Evolutionary conservation across 2,797 vertebrate species (phyloP), one percentile per base, ranked within the genome.

Genomic region (Melopsittacus undulatus): DNA sequence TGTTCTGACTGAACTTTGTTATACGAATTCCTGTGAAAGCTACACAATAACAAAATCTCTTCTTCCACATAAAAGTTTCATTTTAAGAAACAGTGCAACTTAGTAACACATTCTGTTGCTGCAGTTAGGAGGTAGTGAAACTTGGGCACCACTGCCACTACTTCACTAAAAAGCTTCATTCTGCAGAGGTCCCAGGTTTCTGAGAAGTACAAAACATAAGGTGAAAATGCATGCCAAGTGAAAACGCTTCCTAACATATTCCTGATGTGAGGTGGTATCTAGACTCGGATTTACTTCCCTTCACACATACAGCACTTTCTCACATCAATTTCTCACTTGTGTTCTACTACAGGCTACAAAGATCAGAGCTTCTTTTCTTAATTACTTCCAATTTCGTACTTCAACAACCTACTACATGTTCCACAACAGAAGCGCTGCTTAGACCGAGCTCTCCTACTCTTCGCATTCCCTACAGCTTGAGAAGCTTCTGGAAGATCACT

Each of bases 251-350:
- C 86, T 22, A 89, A 83, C 81, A 84, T 92, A 77, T 82, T 94
- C 94, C 87, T 92, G 94, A 96, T 95, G 95, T 92, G 91, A 94
- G 83, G 9, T 91, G 79, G 68, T 95, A 90, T 88, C 87, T 90
- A 96, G 94, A 96, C 91, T 96, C 87, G 64, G 24, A 96, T 91
- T 92, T 89, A 84, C 90, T 88, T 94, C 80, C 70, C 75, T 96
- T 95, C 94, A 90, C 94, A 96, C 77, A 92, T 64, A 83, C 86
- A 88, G 88, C 90, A 84, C 77, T 87, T 91, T 95, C 92, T 91
- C 95, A 88, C 91, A 92, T 96, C 92, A 72, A 15, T 36, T 84
- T 96, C 91, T 94, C 95, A 90, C 92, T 95, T 84, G 61, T 42
- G 45, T 87, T 95, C 87, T 79, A 92, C 83, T 87, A 91, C 61